phyloP scores from a whole-genome alignment of 2,797 vertebrate species.

The Ctenosaura bakeri region DNA sequence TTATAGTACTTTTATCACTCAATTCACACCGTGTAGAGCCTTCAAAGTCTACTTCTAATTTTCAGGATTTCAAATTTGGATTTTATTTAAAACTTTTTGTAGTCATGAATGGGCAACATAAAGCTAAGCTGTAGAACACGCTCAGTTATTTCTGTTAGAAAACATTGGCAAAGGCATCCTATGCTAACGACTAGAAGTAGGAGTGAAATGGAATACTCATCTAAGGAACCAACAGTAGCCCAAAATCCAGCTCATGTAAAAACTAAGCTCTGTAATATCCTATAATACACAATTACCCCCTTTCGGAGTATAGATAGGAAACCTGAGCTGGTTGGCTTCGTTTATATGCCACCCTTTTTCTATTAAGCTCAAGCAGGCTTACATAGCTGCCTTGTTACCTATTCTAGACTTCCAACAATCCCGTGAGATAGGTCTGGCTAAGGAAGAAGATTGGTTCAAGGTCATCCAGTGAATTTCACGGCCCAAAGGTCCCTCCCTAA shows the following conservation, averaged over 20 bases:
- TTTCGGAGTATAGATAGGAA: neutral
- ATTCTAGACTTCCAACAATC: neutral
- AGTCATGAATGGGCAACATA: neutral
- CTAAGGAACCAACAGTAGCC: neutral
- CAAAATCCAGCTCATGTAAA: neutral
- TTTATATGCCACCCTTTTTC: neutral
- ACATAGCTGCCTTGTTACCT: neutral
- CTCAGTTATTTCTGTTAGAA: slow-evolving; percentile 9
- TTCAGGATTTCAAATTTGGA: slow-evolving; percentile 35
- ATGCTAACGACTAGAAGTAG: neutral
- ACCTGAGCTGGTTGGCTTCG: neutral
- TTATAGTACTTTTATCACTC: slow-evolving; percentile 23
- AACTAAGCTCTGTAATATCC: neutral
- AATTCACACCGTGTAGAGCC: slow-evolving; percentile 33
- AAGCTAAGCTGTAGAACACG: neutral
- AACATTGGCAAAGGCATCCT: neutral
- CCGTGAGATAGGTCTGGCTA: neutral
- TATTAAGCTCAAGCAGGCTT: neutral
- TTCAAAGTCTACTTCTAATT: slow-evolving; percentile 49
- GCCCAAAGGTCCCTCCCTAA: too few species aligned
- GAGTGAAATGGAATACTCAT: neutral
- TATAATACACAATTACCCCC: too few species aligned
- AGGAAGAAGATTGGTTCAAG: neutral
- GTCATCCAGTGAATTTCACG: neutral
- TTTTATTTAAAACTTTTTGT: slow-evolving; percentile 35